Base-by-base conservation (phyloP, 2,113 vertebrate species). In the Neodontobutis hainanensis region DNA sequence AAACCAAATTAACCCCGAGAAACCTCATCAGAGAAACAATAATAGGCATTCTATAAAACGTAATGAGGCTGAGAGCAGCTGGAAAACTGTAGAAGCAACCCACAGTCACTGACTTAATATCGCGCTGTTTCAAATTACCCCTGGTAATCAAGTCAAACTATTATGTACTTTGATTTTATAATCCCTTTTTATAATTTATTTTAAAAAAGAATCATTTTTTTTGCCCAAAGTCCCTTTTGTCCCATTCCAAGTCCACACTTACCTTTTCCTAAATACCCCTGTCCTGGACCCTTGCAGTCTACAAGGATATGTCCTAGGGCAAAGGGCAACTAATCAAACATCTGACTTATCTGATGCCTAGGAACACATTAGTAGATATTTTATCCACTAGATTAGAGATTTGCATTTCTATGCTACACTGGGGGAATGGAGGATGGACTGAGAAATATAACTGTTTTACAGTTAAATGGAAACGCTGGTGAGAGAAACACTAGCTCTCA, bases 291-390 rank as follows among this genome's bases (percentile, higher is more conserved):
- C 16, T 51, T 66, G 11, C 5, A 0, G 38, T 49, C 49, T 50
- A 63, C 8, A 73, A 34, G 27, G 45, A 73, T 15, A 40, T 59
- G 65, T 65, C 74, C 61, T 65, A 73, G 56, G 40, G 12, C 68
- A 75, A 60, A 34, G 15, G 42, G 32, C 5, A 27, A 51, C 46
- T 12, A 15, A 67, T 44, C 64, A 70, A 76, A 47, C 36, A 55
- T 35, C 65, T 61, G 50, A 10, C 44, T 55, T 55, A 73, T 48
- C 62, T 77, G 83, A 86, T 87, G 79, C 88, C 71, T 84, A 80
- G 87, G 84, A 88, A 83, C 83, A 81, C 11, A 68, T 73, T 49
- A 60, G 67, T 45, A 65, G 57, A 78, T 66, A 75, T 83, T 76
- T 74, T 15, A 72, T 74, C 75, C 65, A 80, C 76, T 68, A 63